phyloP scores from a whole-genome alignment of 2,797 vertebrate species.

The Jordanella pulchra region DNA sequence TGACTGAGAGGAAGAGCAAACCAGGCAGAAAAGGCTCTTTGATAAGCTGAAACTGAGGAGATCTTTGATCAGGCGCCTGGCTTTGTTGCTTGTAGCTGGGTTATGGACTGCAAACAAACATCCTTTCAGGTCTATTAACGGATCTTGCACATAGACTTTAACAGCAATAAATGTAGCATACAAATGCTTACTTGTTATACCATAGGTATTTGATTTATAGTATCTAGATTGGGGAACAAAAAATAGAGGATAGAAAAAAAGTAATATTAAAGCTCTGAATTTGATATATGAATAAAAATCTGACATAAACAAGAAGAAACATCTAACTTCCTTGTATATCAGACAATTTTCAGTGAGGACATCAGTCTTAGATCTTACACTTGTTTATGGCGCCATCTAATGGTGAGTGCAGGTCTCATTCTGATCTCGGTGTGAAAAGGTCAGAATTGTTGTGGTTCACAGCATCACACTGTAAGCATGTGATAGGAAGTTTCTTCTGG shows the following conservation, averaged over 20 bases:
- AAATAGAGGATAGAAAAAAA: background rate
- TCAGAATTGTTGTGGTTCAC: conserved; percentile 2
- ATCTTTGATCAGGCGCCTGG: background rate
- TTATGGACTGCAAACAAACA: background rate
- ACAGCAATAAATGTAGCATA: background rate
- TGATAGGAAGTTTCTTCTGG: background rate
- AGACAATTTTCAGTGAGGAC: background rate
- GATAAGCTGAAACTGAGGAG: background rate
- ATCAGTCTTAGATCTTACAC: background rate
- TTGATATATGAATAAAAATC: background rate
- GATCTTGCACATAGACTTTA: background rate
- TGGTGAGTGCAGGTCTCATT: conserved; percentile 5
- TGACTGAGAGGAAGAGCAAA: background rate
- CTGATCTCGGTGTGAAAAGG: background rate
- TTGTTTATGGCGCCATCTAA: conserved; percentile 29
- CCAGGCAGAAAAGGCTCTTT: background rate
- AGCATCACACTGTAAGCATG: conserved; percentile 11
- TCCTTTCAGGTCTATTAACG: background rate
- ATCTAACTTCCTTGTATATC: background rate
- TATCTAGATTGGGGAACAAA: background rate
- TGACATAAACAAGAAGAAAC: background rate
- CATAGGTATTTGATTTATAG: background rate
- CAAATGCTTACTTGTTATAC: background rate
- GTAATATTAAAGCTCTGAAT: background rate
- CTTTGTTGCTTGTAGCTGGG: background rate